Evolutionary conservation across 2,888 invertebrate genomes (phyloP).

Genomic region (Thysanoteuthis rhombus): DNA sequence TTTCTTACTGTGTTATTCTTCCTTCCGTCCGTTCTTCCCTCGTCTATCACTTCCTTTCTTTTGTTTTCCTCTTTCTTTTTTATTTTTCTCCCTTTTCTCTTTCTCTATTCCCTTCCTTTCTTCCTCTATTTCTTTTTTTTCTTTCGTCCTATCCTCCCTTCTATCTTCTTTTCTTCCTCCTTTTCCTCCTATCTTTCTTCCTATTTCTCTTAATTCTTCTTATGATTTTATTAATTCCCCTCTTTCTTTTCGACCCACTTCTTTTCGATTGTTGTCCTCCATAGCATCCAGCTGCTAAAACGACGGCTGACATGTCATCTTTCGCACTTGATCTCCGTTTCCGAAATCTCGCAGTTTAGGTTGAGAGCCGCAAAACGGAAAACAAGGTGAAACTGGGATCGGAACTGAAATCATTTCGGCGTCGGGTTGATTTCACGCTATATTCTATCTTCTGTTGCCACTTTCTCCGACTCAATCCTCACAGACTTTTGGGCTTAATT

Average conservation of each 20-base stretch:
- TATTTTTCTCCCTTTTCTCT: background rate
- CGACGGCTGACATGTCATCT: too few relatives aligned
- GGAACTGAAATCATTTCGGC: too few relatives aligned
- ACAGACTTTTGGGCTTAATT: too few relatives aligned
- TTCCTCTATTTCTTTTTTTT: background rate
- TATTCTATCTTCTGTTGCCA: too few relatives aligned
- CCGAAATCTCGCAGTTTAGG: too few relatives aligned
- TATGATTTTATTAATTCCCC: background rate
- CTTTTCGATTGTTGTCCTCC: background rate
- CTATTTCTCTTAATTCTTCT: background rate
- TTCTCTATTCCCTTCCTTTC: background rate
- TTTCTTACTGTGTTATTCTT: background rate
- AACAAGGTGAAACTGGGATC: too few relatives aligned
- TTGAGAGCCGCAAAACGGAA: too few relatives aligned
- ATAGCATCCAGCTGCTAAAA: too few relatives aligned
- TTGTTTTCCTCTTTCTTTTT: background rate
- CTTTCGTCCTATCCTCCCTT: background rate
- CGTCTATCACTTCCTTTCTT: too few relatives aligned
- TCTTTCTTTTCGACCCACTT: background rate
- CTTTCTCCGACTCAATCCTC: too few relatives aligned
- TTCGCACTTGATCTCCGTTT: too few relatives aligned
- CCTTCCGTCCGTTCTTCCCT: background rate
- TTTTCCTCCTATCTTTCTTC: background rate
- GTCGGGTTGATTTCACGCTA: too few relatives aligned
- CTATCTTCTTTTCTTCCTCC: background rate